phyloP scores from a whole-genome alignment of 1,140 invertebrate genomes.

The Monochamus saltuarius region DNA sequence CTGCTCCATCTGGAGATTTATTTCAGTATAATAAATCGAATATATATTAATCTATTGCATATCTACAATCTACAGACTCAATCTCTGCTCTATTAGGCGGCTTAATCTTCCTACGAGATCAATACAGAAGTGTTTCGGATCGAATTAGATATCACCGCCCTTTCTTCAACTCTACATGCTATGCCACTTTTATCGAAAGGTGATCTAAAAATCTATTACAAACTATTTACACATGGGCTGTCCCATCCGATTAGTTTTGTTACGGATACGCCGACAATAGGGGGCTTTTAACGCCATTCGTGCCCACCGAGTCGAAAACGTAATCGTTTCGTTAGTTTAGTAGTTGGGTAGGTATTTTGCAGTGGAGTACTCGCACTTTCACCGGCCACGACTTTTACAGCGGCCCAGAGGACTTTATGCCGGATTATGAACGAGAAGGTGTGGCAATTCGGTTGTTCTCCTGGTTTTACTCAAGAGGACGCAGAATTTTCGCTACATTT shows the following conservation, averaged over 20 bases:
- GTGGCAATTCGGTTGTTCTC: too few relatives aligned
- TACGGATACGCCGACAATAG: slow-evolving; percentile 38
- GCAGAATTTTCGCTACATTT: too few relatives aligned
- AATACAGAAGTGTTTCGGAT: slow-evolving; percentile 34
- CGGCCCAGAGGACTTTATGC: too few relatives aligned
- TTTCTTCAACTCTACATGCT: slow-evolving; percentile 15
- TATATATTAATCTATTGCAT: too few relatives aligned
- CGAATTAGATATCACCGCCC: not conserved
- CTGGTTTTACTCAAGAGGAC: too few relatives aligned
- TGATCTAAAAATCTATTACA: slow-evolving; percentile 30
- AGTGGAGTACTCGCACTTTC: too few relatives aligned
- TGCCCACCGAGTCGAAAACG: slow-evolving; percentile 21
- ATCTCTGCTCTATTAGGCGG: slow-evolving; percentile 9
- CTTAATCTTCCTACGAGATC: slow-evolving; percentile 29
- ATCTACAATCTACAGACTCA: too few relatives aligned
- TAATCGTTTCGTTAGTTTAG: slow-evolving; percentile 13
- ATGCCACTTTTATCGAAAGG: slow-evolving; percentile 20
- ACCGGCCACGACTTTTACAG: too few relatives aligned
- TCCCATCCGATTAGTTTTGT: slow-evolving; percentile 39
- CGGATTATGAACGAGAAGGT: too few relatives aligned
- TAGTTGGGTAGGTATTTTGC: too few relatives aligned
- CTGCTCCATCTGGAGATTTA: too few relatives aligned
- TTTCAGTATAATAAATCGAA: too few relatives aligned
- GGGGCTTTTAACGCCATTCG: slow-evolving; percentile 30
- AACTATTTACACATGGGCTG: slow-evolving; percentile 38